Conservation (phyloP, 1,140 invertebrate genomes). For the Pogonomyrmex californicus region DNA sequence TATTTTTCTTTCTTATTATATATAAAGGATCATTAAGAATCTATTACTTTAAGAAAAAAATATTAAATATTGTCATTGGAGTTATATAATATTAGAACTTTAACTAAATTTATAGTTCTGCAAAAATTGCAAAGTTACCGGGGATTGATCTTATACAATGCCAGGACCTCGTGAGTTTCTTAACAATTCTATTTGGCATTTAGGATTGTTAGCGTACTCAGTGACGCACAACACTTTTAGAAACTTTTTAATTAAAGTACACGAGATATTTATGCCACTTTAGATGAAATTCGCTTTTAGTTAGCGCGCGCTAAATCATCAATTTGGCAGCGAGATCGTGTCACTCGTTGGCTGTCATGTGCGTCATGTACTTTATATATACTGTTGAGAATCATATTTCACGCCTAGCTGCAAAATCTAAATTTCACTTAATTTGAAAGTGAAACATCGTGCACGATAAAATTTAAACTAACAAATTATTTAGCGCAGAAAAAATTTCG, state of each 20-base stretch:
- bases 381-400: slow-evolving; percentile 15
- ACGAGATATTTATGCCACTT: slow-evolving; percentile 11
- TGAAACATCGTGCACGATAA: no score
- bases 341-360: not conserved
- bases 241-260: not conserved
- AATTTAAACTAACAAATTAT: not conserved
- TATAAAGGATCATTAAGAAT: not conserved
- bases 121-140: not conserved
- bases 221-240: slow-evolving; percentile 20
- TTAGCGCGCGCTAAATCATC: slow-evolving; percentile 36
- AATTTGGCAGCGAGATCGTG: slow-evolving; percentile 25
- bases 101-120: not conserved
- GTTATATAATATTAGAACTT: not conserved
- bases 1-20: not conserved
- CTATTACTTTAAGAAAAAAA: not conserved
- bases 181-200: not conserved
- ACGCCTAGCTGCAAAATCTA: not conserved
- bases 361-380: slow-evolving; percentile 10
- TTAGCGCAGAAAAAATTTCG: not conserved
- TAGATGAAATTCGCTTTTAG: slow-evolving; percentile 25
- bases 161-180: not conserved
- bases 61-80: not conserved
- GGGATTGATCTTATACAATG: not conserved
- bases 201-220: slow-evolving; percentile 9
- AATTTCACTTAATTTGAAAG: not conserved